phyloP scores from a whole-genome alignment of 2,797 vertebrate genomes.

The Tokudaia muenninki region DNA sequence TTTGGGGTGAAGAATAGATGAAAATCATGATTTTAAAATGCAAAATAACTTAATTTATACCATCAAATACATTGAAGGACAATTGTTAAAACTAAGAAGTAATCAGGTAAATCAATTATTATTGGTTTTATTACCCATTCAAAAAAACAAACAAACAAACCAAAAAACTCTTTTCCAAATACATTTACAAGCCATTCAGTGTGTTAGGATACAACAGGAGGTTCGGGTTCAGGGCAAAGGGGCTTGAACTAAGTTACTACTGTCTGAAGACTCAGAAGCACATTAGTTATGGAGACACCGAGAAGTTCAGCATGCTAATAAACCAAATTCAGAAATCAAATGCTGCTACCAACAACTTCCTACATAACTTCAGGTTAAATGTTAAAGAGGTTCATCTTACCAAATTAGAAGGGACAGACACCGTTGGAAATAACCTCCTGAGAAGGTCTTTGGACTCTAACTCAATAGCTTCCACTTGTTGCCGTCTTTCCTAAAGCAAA shows the following conservation, averaged over 20 bases:
- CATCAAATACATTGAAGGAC: constrained; percentile 18
- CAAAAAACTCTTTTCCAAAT: constrained; percentile 32
- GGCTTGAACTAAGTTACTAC: constrained; percentile 36
- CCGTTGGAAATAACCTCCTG: constrained; percentile 94
- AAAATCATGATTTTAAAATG: constrained; percentile 32
- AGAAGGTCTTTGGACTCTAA: constrained; percentile 92
- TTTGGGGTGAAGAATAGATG: constrained; percentile 19
- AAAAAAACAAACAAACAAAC: neutral
- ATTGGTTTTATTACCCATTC: constrained; percentile 21
- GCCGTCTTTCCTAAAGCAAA: constrained; percentile 93
- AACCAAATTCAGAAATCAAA: constrained; percentile 46
- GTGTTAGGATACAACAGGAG: constrained; percentile 25
- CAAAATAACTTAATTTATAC: neutral
- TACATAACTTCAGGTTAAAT: neutral
- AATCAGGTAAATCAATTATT: constrained; percentile 49
- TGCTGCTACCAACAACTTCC: neutral
- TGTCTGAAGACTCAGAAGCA: constrained; percentile 30
- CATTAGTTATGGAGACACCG: constrained; percentile 33
- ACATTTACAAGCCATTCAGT: neutral
- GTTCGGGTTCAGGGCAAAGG: constrained; percentile 16
- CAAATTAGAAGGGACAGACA: constrained; percentile 92
- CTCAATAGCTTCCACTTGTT: constrained; percentile 90
- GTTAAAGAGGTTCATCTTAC: constrained; percentile 84
- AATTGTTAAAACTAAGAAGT: constrained; percentile 33
- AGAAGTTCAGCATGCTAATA: neutral